A percentile compares a stretch with the other conserved stretches of the same genome.
phyloP scores from a whole-genome alignment of 2,888 invertebrate genomes.

The Rhyacophila evoluta region DNA sequence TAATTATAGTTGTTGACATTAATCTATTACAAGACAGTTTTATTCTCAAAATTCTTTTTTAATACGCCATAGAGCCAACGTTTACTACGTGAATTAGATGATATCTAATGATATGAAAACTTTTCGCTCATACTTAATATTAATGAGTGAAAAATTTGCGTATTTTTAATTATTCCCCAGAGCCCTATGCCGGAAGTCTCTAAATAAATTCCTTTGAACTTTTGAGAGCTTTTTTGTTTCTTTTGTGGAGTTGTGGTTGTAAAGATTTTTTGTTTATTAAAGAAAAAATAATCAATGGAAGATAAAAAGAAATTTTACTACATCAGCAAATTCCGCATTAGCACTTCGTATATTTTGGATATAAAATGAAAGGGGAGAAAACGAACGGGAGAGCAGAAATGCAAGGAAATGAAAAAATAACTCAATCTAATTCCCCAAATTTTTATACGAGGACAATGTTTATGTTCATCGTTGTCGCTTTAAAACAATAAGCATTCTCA shows the following conservation, averaged over 20 bases:
- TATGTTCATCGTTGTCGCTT: background rate
- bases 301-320: background rate
- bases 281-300: background rate
- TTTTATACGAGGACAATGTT: background rate
- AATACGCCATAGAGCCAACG: no score
- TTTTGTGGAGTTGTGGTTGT: background rate
- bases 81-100: background rate
- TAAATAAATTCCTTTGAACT: background rate
- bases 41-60: no score
- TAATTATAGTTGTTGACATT: no score
- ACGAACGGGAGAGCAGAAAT: background rate
- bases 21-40: no score
- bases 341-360: background rate
- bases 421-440: background rate
- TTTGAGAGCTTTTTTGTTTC: background rate
- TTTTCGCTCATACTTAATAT: background rate
- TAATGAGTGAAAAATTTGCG: background rate
- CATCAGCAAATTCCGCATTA: background rate
- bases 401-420: slow-evolving; percentile 12
- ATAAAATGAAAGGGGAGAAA: background rate
- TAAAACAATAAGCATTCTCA: background rate
- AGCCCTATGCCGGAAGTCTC: background rate
- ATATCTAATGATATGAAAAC: background rate
- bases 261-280: background rate
- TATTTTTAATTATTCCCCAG: background rate